Conservation (phyloP, 2,888 invertebrate genomes). For the Taenaris catops region DNA sequence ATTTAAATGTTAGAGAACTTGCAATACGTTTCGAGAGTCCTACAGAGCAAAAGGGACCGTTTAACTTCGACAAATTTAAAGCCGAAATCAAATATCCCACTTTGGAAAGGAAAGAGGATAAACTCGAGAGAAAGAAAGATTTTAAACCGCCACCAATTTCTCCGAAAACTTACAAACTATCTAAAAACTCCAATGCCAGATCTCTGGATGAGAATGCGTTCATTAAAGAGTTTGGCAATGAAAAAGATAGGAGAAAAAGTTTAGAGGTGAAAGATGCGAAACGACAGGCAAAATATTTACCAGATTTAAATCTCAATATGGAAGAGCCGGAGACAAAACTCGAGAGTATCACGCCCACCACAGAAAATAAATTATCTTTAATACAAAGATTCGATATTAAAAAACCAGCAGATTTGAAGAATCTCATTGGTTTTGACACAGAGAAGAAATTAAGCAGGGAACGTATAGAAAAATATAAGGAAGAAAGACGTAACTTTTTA, state of each 20-base stretch:
- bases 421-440: constrained; percentile 56
- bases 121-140: constrained; percentile 40
- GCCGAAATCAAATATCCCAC: constrained; percentile 59
- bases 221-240: constrained; percentile 82
- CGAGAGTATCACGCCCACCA: constrained; percentile 77
- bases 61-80: constrained; percentile 76
- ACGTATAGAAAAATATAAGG: constrained; percentile 94
- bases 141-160: constrained; percentile 80
- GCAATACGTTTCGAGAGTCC: constrained; percentile 83
- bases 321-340: constrained; percentile 41
- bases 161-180: constrained; percentile 76
- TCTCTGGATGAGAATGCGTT: constrained; percentile 88
- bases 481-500: constrained; percentile 91
- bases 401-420: constrained; percentile 47
- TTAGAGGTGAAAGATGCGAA: constrained; percentile 81
- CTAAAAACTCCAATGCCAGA: constrained; percentile 83
- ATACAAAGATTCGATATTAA: constrained; percentile 71
- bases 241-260: constrained; percentile 77
- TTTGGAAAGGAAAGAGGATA: constrained; percentile 50
- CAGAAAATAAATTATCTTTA: constrained; percentile 81
- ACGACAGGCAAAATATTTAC: constrained; percentile 76
- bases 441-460: constrained; percentile 86
- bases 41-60: constrained; percentile 77
- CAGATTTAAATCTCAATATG: constrained; percentile 62
- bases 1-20: constrained; percentile 80